Percentiles rank a stretch among this genome's conserved stretches.
These are phyloP conservation scores for Lindbergichthys nudifrons DNA, from an alignment of 2,797 vertebrate genomes.

Conservation along the genomic window DNA sequence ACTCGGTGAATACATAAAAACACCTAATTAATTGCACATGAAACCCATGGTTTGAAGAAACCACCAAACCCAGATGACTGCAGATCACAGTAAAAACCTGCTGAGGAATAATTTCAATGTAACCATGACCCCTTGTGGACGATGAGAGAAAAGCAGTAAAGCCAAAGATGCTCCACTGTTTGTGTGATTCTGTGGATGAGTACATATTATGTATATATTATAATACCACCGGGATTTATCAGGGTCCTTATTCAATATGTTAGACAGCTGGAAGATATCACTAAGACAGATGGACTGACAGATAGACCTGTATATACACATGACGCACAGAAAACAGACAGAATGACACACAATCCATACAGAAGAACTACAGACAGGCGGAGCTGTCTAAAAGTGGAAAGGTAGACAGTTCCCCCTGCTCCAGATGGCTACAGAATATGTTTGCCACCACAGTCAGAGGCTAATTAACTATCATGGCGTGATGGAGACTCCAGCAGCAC, in stretches of 20 bases:
- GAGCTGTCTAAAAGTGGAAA: conserved; percentile 14
- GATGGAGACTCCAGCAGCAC: conserved; percentile 54
- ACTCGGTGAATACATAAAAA: too few relatives aligned
- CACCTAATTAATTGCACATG: neutral
- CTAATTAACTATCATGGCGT: conserved; percentile 61
- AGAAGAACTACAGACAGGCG: conserved; percentile 9
- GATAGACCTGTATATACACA: conserved; percentile 7
- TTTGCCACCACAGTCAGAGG: conserved; percentile 51
- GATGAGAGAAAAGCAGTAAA: conserved; percentile 37
- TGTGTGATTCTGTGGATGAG: neutral
- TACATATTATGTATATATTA: conserved; percentile 21
- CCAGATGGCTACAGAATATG: conserved; percentile 57
- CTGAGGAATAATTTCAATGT: conserved; percentile 14
- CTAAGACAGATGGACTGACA: conserved; percentile 30
- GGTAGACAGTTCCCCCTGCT: conserved; percentile 23
- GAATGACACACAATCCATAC: conserved; percentile 5
- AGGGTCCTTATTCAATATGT: conserved; percentile 30
- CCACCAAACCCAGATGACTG: neutral
- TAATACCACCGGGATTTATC: conserved; percentile 23
- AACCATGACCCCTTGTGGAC: conserved; percentile 70
- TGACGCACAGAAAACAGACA: neutral
- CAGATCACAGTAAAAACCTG: neutral
- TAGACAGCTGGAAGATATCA: conserved; percentile 28
- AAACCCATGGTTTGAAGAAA: too few relatives aligned
- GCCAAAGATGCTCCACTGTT: neutral